Conservation (phyloP, 2,797 vertebrate species). For the Smutsia gigantea region DNA sequence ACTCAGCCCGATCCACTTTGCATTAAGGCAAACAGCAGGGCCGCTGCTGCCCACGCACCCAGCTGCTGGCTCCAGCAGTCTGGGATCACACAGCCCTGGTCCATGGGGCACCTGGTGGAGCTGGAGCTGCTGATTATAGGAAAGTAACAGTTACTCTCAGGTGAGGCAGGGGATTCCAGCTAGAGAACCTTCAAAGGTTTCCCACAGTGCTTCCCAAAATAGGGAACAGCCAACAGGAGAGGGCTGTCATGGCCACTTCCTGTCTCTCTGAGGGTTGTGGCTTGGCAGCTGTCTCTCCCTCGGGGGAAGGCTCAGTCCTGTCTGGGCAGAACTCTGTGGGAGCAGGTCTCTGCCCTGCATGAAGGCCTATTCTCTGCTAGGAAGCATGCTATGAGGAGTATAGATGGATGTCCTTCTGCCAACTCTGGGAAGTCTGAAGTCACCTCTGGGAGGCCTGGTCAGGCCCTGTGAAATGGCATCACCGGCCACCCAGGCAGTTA, state of each 20-base stretch:
- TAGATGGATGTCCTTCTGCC: background rate
- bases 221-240: background rate
- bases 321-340: background rate
- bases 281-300: background rate
- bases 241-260: background rate
- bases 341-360: background rate
- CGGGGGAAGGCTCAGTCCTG: background rate
- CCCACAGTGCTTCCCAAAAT: background rate
- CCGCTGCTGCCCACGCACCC: background rate
- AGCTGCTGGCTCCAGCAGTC: background rate
- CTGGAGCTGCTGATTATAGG: background rate
- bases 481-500: background rate
- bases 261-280: background rate
- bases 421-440: background rate
- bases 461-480: background rate
- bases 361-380: background rate
- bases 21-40: background rate
- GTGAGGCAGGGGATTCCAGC: background rate
- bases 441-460: background rate
- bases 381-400: background rate
- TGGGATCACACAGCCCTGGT: background rate
- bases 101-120: background rate
- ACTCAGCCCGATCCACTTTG: background rate
- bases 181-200: background rate
- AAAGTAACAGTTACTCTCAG: background rate